phyloP scores from a whole-genome alignment of 2,113 vertebrate species.

The Suricata suricatta region DNA sequence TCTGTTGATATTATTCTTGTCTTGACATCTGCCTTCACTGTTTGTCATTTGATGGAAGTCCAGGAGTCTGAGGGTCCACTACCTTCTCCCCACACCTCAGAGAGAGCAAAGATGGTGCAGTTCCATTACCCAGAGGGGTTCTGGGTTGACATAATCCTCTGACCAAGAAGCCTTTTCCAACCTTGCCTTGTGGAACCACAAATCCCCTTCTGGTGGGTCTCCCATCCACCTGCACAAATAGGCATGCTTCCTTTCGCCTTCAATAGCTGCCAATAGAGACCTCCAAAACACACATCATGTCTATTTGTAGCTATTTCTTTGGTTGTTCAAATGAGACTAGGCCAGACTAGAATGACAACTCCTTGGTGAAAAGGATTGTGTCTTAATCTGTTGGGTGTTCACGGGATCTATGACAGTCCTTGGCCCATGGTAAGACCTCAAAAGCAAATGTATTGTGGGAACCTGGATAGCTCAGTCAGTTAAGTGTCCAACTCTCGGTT shows the following conservation, averaged over 20 bases:
- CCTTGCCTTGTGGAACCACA: neutral
- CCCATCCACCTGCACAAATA: neutral
- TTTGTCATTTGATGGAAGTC: neutral
- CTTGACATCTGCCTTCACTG: neutral
- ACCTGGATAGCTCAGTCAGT: no score
- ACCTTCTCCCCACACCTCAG: neutral
- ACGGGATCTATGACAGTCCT: neutral
- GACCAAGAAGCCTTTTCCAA: neutral
- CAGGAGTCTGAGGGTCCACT: neutral
- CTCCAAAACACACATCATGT: neutral
- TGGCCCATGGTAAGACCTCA: neutral
- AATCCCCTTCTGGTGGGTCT: neutral
- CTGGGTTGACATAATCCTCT: neutral
- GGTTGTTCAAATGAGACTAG: neutral
- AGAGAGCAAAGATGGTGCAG: neutral
- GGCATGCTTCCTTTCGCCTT: neutral
- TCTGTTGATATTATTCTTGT: neutral
- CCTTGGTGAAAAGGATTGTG: neutral
- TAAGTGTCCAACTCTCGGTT: no score
- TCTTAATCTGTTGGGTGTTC: neutral
- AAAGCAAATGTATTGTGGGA: neutral
- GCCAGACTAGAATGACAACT: neutral
- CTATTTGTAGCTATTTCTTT: neutral
- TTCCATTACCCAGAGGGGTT: neutral
- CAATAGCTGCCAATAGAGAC: neutral